Conservation (phyloP, 2,113 vertebrate genomes). For the Hoplias malabaricus region DNA sequence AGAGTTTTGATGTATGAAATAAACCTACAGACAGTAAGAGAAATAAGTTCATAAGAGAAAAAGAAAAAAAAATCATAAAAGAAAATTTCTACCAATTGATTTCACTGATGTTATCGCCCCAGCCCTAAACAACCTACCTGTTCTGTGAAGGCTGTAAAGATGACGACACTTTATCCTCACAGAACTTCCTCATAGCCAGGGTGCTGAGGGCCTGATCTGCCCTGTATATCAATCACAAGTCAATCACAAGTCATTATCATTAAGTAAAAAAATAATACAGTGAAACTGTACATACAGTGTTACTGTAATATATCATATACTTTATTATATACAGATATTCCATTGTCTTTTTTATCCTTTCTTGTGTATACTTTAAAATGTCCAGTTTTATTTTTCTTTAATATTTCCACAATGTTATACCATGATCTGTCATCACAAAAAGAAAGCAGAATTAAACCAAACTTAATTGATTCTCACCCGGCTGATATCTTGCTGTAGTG, state of each 20-base stretch:
- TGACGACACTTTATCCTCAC: constrained; percentile 88
- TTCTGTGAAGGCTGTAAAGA: constrained; percentile 90
- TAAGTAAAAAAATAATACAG: neutral
- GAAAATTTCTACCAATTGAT: no score
- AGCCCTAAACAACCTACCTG: constrained; percentile 72
- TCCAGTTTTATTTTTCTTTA: no score
- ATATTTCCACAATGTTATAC: neutral
- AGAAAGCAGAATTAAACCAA: neutral
- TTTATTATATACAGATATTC: no score
- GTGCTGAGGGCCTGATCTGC: constrained; percentile 91
- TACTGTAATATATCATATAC: no score
- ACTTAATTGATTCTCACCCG: constrained; percentile 73
- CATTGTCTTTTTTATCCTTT: no score
- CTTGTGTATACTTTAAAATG: no score
- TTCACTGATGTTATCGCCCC: no score
- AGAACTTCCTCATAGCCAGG: constrained; percentile 92
- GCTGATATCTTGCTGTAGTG: constrained; percentile 94
- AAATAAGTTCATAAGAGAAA: neutral
- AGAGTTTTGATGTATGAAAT: no score
- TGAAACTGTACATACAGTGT: no score
- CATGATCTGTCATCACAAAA: neutral
- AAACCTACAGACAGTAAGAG: no score
- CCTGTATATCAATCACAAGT: constrained; percentile 62
- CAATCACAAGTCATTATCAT: neutral
- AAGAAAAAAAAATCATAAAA: neutral